Evolutionary conservation across 2,797 vertebrate genomes (phyloP), one percentile per base, ranked within the genome.

Genomic region (Ctenochaetus hawaiiensis): DNA sequence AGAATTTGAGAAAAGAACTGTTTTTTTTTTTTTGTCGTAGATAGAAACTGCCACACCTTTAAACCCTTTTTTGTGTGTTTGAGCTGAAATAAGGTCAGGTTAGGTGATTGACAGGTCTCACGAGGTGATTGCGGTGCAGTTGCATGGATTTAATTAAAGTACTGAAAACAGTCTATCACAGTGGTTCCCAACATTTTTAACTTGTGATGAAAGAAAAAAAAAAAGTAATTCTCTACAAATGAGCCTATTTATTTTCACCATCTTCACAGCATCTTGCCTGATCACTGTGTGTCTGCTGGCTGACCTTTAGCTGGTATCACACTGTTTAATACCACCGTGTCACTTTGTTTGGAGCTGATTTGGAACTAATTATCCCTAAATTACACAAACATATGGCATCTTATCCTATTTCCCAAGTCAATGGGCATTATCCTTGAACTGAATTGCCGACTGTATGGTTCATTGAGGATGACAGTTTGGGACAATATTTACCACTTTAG

Each of bases 401-500:
- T 80, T 80, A 23, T 80, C 61, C 67, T 63, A 34, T 81, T 82
- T 85, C 67, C 78, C 77, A 73, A 80, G 70, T 89, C 82, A 80
- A 67, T 54, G 64, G 81, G 68, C 64, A 69, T 87, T 87, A 90
- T 82, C 83, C 67, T 84, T 81, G 65, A 81, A 72, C 77, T 86
- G 81, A 82, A 80, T 67, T 74, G 75, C 75, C 11, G 52, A 80
- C 59, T 67, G 57, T 51, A 56, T 68, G 82, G 81, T 76, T 87
- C 72, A 86, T 30, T 82, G 78, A 73, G 65, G 88, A 78, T 65
- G 78, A 77, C 80, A 75, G 75, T 89, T 86, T 83, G 74, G 83
- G 72, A 87, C 83, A 90, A 89, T 91, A 88, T 92, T 92, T 91
- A 86, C 79, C 73, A 75, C 75, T 87, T 71, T 65, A 78, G 72